phyloP scores from a whole-genome alignment of 2,113 vertebrate genomes.

The Greenwoodochromis staneri region DNA sequence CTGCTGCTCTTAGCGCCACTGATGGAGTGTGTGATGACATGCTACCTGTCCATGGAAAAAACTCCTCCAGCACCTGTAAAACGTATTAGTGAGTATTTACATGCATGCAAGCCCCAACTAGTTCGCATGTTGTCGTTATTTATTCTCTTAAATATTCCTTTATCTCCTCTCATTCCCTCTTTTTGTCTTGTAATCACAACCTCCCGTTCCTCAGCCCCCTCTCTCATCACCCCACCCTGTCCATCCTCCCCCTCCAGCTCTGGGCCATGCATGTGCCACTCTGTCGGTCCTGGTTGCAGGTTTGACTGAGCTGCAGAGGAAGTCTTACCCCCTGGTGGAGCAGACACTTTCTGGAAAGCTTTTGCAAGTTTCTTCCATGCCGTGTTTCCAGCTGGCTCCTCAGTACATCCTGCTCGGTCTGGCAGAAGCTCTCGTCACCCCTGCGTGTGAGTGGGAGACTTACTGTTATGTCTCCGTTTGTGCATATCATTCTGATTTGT shows the following conservation, averaged over 20 bases:
- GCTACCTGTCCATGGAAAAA: conserved; percentile 59
- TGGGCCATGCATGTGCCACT: conserved; percentile 77
- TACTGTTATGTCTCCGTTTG: accelerated
- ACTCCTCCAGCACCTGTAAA: conserved; percentile 64
- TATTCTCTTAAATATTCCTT: background rate
- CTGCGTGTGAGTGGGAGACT: conserved; percentile 77
- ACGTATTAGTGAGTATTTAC: conserved; percentile 75
- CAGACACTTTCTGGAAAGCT: conserved; percentile 78
- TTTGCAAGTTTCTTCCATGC: conserved; percentile 83
- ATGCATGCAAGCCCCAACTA: background rate
- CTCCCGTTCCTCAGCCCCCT: conserved; percentile 18
- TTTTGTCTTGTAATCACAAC: background rate
- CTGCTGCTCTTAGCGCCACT: conserved; percentile 81
- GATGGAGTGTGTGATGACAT: conserved; percentile 73
- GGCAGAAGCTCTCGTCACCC: conserved; percentile 85
- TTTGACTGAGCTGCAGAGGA: conserved; percentile 81
- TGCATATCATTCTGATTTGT: background rate
- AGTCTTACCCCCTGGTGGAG: conserved; percentile 74
- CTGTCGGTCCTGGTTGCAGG: conserved; percentile 79
- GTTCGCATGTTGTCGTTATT: background rate
- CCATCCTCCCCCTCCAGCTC: conserved; percentile 65
- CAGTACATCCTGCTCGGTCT: conserved; percentile 87
- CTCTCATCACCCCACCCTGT: conserved; percentile 37
- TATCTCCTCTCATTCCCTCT: background rate
- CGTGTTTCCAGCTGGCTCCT: conserved; percentile 80